A percentile compares a stretch with the other conserved stretches of the same genome.
Conservation (phyloP, 64 coral and sea anemone genomes). For the Orbicella faveolata region DNA sequence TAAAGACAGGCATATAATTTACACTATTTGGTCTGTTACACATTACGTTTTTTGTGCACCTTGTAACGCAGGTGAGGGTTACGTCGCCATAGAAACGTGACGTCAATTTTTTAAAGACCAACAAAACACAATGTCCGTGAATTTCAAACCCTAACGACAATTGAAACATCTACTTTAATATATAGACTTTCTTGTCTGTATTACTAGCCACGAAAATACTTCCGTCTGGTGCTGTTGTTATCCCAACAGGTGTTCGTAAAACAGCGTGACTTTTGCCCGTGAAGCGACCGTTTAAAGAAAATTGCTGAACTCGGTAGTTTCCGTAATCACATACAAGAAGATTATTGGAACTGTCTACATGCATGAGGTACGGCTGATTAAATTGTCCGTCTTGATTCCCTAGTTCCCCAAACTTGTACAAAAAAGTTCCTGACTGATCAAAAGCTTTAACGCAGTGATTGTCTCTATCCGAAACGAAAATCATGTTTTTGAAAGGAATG, state of each 20-base stretch:
- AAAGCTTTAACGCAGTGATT: slow-evolving; percentile 43
- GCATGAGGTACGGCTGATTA: background rate
- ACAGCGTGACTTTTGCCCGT: background rate
- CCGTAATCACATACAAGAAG: no score
- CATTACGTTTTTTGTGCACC: no score
- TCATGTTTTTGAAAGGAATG: slow-evolving; percentile 23
- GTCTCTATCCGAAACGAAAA: background rate
- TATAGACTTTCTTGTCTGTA: background rate
- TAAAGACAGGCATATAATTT: no score
- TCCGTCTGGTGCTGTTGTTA: background rate
- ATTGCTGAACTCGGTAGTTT: background rate
- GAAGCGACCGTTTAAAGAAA: slow-evolving; percentile 23
- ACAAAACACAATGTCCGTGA: no score
- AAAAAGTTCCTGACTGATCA: slow-evolving; percentile 4
- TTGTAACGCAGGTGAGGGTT: no score
- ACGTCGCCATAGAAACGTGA: no score
- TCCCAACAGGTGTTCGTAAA: background rate
- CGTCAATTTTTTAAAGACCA: no score
- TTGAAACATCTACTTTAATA: background rate
- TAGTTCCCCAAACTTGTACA: slow-evolving; percentile 37
- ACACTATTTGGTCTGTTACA: no score
- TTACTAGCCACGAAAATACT: background rate
- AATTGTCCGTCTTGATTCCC: slow-evolving; percentile 19
- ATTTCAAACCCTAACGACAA: no score
- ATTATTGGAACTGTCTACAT: no score